Evolutionary conservation across 2,113 vertebrate species (phyloP).

Genomic region (Xerus inauris): DNA sequence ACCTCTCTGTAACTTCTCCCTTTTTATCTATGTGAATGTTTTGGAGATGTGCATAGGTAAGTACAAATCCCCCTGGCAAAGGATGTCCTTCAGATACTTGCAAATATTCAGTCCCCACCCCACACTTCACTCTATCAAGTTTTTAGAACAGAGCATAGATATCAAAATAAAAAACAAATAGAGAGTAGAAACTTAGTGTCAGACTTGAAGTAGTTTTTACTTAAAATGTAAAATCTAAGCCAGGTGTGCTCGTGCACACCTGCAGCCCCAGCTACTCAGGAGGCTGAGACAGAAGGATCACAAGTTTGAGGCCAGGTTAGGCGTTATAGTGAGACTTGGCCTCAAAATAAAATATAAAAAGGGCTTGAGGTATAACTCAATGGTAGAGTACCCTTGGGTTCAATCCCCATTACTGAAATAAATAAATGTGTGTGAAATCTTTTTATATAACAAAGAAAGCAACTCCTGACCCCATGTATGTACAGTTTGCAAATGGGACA

Average conservation of each 20-base stretch:
- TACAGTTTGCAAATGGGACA: slow-evolving; percentile 16
- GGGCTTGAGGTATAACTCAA: too few relatives aligned
- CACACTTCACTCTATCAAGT: neutral
- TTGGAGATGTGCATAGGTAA: neutral
- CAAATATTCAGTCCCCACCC: neutral
- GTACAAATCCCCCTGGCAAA: slow-evolving; percentile 5
- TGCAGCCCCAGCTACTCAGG: too few relatives aligned
- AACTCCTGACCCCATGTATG: neutral
- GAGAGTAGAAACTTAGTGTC: neutral
- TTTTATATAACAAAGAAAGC: neutral
- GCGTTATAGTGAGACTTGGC: too few relatives aligned
- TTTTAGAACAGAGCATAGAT: neutral
- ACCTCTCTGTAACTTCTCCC: neutral
- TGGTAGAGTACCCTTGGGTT: too few relatives aligned
- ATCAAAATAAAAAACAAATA: neutral
- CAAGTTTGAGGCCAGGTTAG: too few relatives aligned
- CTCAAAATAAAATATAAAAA: too few relatives aligned
- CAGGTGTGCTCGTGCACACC: too few relatives aligned
- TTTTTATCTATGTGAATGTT: slow-evolving; percentile 15
- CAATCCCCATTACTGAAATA: too few relatives aligned
- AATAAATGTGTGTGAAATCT: too few relatives aligned
- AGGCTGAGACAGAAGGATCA: too few relatives aligned
- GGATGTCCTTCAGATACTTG: neutral
- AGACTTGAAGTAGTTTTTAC: neutral
- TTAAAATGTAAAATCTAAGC: neutral